Evolutionary conservation across 2,113 vertebrate genomes (phyloP).

Genomic region (Myotis brandtii): DNA sequence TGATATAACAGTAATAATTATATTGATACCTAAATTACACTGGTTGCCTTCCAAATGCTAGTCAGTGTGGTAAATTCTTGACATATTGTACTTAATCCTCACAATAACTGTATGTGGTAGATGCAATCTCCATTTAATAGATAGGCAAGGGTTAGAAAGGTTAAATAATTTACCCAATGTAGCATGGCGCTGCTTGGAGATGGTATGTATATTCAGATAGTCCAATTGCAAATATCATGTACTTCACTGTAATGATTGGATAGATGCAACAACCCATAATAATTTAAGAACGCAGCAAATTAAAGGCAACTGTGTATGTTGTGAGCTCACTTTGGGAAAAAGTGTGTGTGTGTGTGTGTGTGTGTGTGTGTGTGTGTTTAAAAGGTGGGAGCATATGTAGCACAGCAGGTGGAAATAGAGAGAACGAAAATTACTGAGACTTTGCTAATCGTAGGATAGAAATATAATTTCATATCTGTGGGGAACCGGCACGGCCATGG

Average conservation of each 20-base stretch:
- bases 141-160: neutral
- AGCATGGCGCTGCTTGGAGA: neutral
- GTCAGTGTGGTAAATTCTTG: neutral
- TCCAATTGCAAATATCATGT: neutral
- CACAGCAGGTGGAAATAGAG: neutral
- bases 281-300: neutral
- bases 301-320: neutral
- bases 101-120: neutral
- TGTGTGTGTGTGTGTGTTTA: neutral
- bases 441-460: neutral
- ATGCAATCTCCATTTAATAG: neutral
- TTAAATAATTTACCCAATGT: conserved; percentile 21
- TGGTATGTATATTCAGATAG: neutral
- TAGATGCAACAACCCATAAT: neutral
- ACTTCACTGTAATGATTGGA: neutral
- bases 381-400: neutral
- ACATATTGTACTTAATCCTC: neutral
- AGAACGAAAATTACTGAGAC: neutral
- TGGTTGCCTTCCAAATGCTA: neutral
- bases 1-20: neutral
- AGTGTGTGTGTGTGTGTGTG: neutral
- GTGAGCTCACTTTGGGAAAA: neutral
- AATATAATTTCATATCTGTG: neutral
- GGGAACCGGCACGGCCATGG: too few species aligned
- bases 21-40: neutral